These are phyloP conservation scores for Ashinkailepas kermadecensis DNA, from an alignment of 2,888 invertebrate genomes.

Conservation along the genomic window DNA sequence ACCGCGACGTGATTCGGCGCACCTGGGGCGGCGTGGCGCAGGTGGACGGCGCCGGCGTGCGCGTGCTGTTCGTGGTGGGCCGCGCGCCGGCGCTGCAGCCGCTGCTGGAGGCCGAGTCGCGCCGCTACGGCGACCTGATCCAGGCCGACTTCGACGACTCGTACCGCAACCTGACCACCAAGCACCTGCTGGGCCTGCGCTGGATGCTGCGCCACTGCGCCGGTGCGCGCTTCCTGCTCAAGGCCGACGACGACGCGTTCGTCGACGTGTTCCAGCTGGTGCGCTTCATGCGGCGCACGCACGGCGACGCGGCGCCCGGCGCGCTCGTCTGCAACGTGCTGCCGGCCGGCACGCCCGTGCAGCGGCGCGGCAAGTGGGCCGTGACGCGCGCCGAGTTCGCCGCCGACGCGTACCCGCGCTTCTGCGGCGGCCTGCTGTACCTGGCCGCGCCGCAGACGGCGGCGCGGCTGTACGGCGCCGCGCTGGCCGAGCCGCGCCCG, in stretches of 20 bases:
- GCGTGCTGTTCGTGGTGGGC: background rate
- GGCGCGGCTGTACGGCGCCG: conserved; percentile 37
- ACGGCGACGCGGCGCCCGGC: conserved; percentile 22
- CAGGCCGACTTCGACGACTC: conserved; percentile 36
- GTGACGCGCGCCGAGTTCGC: conserved; percentile 37
- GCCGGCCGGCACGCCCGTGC: conserved; percentile 30
- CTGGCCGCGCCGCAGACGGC: conserved; percentile 37
- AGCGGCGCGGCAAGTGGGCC: conserved; percentile 38
- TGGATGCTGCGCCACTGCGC: conserved; percentile 35
- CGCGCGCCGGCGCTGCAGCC: background rate
- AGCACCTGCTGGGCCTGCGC: conserved; percentile 34
- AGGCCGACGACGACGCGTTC: conserved; percentile 37
- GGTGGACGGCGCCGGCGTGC: conserved; percentile 6
- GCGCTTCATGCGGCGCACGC: conserved; percentile 28
- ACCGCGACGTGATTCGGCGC: conserved; percentile 29
- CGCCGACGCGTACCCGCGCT: conserved; percentile 36
- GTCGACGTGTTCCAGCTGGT: conserved; percentile 32
- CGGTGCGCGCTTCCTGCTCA: conserved; percentile 33
- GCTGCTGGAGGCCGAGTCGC: background rate
- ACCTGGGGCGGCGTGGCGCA: conserved; percentile 28
- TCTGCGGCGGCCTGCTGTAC: conserved; percentile 39
- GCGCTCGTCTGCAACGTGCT: conserved; percentile 32
- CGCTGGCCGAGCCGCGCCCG: conserved; percentile 40
- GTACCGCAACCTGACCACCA: conserved; percentile 35
- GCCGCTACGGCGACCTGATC: conserved; percentile 34